A percentile compares a stretch with the other conserved stretches of the same genome.
Conservation (phyloP, 2,797 vertebrate genomes). For the Tapera naevia region DNA sequence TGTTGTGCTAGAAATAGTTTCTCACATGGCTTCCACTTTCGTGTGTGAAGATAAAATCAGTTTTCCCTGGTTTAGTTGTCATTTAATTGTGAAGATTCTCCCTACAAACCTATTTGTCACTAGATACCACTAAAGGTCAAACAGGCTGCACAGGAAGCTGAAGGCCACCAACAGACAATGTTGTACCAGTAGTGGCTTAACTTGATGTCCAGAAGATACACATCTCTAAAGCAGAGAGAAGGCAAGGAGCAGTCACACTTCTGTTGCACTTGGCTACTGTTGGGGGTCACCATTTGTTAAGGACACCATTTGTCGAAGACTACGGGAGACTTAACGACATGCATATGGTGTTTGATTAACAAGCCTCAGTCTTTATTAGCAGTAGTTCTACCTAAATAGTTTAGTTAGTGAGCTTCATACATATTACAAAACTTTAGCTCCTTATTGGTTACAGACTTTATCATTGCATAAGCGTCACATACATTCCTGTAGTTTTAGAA, state of each 20-base stretch:
- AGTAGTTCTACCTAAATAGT: too few relatives aligned
- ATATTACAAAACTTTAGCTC: too few relatives aligned
- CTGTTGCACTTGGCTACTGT: neutral
- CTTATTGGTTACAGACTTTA: too few relatives aligned
- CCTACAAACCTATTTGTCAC: neutral
- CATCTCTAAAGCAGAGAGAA: rapidly evolving
- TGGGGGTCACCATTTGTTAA: too few relatives aligned
- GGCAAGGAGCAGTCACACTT: neutral
- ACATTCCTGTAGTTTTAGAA: too few relatives aligned
- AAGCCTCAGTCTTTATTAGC: too few relatives aligned
- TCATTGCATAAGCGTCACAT: too few relatives aligned
- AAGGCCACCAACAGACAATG: neutral
- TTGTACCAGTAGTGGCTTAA: too few relatives aligned
- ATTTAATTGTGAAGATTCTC: neutral
- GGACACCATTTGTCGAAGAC: too few relatives aligned
- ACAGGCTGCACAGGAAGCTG: neutral
- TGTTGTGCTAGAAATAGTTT: neutral
- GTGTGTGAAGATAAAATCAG: neutral
- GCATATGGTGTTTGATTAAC: too few relatives aligned
- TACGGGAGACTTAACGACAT: too few relatives aligned
- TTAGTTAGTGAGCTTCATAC: too few relatives aligned
- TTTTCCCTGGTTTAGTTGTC: neutral
- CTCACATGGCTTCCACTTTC: neutral
- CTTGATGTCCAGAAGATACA: neutral
- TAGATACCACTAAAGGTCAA: slow-evolving; percentile 51